phyloP scores from a whole-genome alignment of 2,888 invertebrate genomes.

The Lacanobia wlatinum region DNA sequence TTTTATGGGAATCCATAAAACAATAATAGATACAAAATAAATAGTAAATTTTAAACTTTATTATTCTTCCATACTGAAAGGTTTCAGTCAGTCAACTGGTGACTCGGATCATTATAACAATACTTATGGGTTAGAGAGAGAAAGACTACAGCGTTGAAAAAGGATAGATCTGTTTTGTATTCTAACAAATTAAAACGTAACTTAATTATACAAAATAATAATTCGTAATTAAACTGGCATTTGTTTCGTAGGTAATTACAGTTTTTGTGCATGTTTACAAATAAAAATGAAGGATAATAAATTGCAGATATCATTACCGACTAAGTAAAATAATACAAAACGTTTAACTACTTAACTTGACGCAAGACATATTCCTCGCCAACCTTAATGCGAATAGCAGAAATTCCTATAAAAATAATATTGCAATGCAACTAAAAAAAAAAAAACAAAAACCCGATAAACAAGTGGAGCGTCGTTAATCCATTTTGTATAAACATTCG shows the following conservation, averaged over 20 bases:
- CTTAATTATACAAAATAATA: background rate
- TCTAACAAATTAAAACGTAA: background rate
- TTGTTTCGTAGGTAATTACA: background rate
- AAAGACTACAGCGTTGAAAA: no score
- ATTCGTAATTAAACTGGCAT: background rate
- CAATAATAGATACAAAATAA: no score
- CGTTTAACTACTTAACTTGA: background rate
- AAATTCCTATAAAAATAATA: slow-evolving; percentile 43
- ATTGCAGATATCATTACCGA: slow-evolving; percentile 6
- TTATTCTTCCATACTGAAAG: background rate
- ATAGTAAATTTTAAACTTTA: background rate
- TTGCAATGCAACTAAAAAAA: slow-evolving; percentile 52
- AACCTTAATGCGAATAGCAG: slow-evolving; percentile 24
- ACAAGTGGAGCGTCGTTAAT: slow-evolving; percentile 69
- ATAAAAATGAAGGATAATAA: background rate
- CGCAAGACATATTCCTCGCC: slow-evolving; percentile 4
- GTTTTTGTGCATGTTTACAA: background rate
- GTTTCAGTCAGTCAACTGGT: background rate
- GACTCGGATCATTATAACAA: background rate
- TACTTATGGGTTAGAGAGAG: no score
- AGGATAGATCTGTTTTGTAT: background rate
- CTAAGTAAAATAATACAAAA: slow-evolving; percentile 3
- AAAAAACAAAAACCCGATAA: slow-evolving; percentile 57
- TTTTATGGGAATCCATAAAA: no score
- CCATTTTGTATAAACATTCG: slow-evolving; percentile 75